Evolutionary conservation across 2,888 invertebrate species (phyloP).

Genomic region (Parasteatoda lunata): DNA sequence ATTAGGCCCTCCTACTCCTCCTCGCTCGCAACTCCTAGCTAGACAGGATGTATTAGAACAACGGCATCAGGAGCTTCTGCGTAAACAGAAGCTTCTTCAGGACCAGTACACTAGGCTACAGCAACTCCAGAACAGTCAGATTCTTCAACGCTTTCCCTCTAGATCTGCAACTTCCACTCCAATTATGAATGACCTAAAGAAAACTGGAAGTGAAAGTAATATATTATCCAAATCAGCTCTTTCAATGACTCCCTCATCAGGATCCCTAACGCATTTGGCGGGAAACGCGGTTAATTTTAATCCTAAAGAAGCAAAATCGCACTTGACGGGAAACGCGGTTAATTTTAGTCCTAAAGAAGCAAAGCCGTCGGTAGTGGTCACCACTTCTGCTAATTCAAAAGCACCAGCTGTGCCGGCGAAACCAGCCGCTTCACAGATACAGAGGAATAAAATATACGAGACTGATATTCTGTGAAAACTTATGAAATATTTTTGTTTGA

Average conservation of each 20-base stretch:
- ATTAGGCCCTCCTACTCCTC: conserved; percentile 66
- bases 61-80: conserved; percentile 89
- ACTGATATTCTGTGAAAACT: conserved; percentile 87
- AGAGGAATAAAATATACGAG: conserved; percentile 80
- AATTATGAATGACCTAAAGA: conserved; percentile 79
- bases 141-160: conserved; percentile 77
- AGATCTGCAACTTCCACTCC: conserved; percentile 73
- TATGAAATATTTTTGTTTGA: not conserved
- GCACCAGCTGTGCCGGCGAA: conserved; percentile 45
- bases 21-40: conserved; percentile 60
- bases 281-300: conserved; percentile 61
- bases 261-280: conserved; percentile 80
- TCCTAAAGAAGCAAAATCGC: conserved; percentile 72
- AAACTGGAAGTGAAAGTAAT: conserved; percentile 91
- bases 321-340: conserved; percentile 76
- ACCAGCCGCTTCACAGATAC: conserved; percentile 54
- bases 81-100: conserved; percentile 90
- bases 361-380: conserved; percentile 22
- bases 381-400: conserved; percentile 40
- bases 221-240: conserved; percentile 87
- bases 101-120: conserved; percentile 93
- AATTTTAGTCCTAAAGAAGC: conserved; percentile 48
- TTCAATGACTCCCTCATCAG: conserved; percentile 79
- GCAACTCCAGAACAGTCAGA: conserved; percentile 82
- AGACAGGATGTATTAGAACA: conserved; percentile 80